Evolutionary conservation across 1,140 invertebrate species (phyloP).

Genomic region (Drosophila micromelanica): DNA sequence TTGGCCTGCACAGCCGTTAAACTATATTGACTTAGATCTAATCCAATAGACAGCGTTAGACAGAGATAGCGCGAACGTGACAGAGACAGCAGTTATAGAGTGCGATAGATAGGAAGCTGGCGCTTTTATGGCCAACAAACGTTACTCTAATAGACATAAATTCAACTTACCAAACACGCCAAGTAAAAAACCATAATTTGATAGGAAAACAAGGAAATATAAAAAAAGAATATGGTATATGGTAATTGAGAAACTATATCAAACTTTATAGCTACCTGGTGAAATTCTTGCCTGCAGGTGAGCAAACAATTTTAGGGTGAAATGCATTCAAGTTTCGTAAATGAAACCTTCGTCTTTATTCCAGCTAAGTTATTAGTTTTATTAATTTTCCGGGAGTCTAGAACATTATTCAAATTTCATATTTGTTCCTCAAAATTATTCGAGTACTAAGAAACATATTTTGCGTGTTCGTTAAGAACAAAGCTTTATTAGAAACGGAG

Average conservation of each 20-base stretch:
- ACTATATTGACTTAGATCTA: slow-evolving; percentile 50
- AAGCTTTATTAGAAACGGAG: too few relatives aligned
- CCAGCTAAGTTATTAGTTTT: too few relatives aligned
- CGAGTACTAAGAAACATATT: too few relatives aligned
- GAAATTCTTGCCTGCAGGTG: neutral
- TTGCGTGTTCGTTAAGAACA: too few relatives aligned
- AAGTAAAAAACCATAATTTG: slow-evolving; percentile 12
- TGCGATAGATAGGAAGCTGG: neutral
- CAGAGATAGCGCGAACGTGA: neutral
- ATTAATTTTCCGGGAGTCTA: too few relatives aligned
- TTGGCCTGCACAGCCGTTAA: slow-evolving; percentile 49
- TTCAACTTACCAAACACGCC: slow-evolving; percentile 32
- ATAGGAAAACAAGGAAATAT: slow-evolving; percentile 15
- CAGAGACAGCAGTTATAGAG: slow-evolving; percentile 1
- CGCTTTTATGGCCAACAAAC: slow-evolving; percentile 46
- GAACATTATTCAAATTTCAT: too few relatives aligned
- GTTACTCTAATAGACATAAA: slow-evolving; percentile 50
- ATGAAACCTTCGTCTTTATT: too few relatives aligned
- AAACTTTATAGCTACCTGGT: slow-evolving; percentile 4
- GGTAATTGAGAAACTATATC: slow-evolving; percentile 10
- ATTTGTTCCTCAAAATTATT: too few relatives aligned
- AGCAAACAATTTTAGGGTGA: neutral
- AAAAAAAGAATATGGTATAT: neutral
- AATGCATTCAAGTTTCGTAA: neutral
- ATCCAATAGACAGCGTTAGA: slow-evolving; percentile 32